Base-by-base conservation (phyloP, 2,113 vertebrate genomes). In the Lepisosteus oculatus region DNA sequence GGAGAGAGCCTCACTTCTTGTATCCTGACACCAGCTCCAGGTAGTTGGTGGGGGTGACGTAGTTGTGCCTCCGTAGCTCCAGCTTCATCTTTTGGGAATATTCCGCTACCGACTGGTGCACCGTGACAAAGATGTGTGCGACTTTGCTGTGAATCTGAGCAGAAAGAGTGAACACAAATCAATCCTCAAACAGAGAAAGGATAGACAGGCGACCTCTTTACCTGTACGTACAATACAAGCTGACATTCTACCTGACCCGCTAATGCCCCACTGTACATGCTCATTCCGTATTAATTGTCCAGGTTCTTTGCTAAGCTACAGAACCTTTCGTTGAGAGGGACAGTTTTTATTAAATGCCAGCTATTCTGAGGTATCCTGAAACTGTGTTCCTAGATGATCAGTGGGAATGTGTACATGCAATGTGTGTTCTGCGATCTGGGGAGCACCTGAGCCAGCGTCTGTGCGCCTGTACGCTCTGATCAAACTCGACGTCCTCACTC, bases 21-120 rank as follows among this genome's bases (percentile, higher is more conserved):
- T 93, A 97, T 81, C 94, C 94, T n/a, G 94, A 91, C 65, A 97
- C 94, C 11, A 97, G 91, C 78, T 96, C 94, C 85, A 97, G 85
- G 87, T 96, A 97, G 88, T 95, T 95, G 76, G 93, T 95, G 45
- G 94, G 93, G 0, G 94, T 96, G 80, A 96, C 94, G 0, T 96
- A 96, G 78, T 95, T 95, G 71, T 93, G 73, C 77, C 94, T 92
- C 80, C 79, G 85, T 6, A 97, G 77, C 77, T 95, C 94, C 77
- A 91, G 3, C 71, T 92, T 86, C 94, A 96, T 97, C 80, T 84
- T 92, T 70, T 92, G 84, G 44, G 95, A 96, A 62, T 91, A 86
- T 3, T 77, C 79, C 8, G 78, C 90, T 74, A 96, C 95, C 0
- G 95, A 96, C 85, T 94, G 92, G 78, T 97, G 95, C 81, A 92